These are phyloP conservation scores for Euphydryas editha DNA, from an alignment of 2,888 invertebrate genomes.

Conservation along the genomic window DNA sequence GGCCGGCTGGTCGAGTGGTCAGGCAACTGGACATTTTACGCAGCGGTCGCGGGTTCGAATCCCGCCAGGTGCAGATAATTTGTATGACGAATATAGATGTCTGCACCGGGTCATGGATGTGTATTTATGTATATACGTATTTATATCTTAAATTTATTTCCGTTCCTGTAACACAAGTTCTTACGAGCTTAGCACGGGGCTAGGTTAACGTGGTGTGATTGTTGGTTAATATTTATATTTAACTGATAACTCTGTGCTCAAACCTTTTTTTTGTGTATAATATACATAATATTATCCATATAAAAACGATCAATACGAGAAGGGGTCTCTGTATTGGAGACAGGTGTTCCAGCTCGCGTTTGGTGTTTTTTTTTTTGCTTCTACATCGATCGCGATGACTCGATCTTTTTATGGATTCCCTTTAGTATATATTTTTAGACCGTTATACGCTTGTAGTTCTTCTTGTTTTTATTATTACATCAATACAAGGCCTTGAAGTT, in stretches of 20 bases:
- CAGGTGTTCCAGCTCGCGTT: constrained; percentile 34
- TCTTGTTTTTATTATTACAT: not conserved
- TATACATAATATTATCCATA: constrained; percentile 21
- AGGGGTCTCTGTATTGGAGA: constrained; percentile 31
- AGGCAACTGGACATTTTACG: too few species aligned
- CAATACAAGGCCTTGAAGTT: not conserved
- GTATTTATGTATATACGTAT: too few species aligned
- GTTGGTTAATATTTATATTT: too few species aligned
- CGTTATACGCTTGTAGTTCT: constrained; percentile 11
- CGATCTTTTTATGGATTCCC: constrained; percentile 33
- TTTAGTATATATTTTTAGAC: constrained; percentile 19
- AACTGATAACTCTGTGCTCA: not conserved
- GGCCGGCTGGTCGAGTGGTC: too few species aligned
- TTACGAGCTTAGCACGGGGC: too few species aligned
- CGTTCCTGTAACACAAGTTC: too few species aligned
- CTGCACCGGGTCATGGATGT: too few species aligned
- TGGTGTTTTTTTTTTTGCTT: constrained; percentile 28
- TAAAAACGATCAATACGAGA: constrained; percentile 32
- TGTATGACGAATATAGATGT: too few species aligned
- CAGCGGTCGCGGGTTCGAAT: too few species aligned
- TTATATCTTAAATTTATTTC: too few species aligned
- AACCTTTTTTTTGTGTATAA: constrained; percentile 22
- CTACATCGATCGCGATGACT: constrained; percentile 33
- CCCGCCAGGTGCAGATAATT: too few species aligned
- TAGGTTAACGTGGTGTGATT: too few species aligned